Conservation (phyloP, 2,797 vertebrate genomes). For the Chaetodon trifasciatus region DNA sequence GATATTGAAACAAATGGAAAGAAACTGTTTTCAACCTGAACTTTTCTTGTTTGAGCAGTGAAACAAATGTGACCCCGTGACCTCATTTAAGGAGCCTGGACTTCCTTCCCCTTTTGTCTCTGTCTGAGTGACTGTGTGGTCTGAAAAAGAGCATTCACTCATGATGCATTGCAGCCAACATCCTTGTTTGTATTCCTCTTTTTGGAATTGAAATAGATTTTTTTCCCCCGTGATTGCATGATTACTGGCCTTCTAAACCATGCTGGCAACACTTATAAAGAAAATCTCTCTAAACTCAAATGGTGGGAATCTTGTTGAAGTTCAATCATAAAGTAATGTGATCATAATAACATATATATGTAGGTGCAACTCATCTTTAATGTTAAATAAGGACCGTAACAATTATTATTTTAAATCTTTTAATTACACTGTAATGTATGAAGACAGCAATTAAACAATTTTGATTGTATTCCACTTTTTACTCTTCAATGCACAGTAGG, state of each 20-base stretch:
- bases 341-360: too few species aligned
- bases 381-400: not conserved
- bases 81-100: slow-evolving; percentile 47
- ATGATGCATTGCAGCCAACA: slow-evolving; percentile 48
- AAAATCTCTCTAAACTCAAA: too few species aligned
- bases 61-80: slow-evolving; percentile 69
- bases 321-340: too few species aligned
- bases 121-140: slow-evolving; percentile 55
- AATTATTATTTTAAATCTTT: not conserved
- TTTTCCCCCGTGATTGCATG: not conserved
- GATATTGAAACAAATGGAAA: slow-evolving; percentile 36
- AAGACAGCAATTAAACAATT: not conserved
- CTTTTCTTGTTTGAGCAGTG: slow-evolving; percentile 63
- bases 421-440: not conserved
- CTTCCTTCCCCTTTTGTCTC: slow-evolving; percentile 64
- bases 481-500: not conserved
- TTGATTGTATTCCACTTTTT: not conserved
- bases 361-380: not conserved
- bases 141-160: slow-evolving; percentile 23
- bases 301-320: too few species aligned
- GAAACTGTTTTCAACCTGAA: slow-evolving; percentile 33
- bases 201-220: slow-evolving; percentile 24
- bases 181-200: slow-evolving; percentile 53
- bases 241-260: not conserved
- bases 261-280: not conserved